Conservation (phyloP, 1,140 invertebrate species). For the Lordiphosa clarofinis region DNA sequence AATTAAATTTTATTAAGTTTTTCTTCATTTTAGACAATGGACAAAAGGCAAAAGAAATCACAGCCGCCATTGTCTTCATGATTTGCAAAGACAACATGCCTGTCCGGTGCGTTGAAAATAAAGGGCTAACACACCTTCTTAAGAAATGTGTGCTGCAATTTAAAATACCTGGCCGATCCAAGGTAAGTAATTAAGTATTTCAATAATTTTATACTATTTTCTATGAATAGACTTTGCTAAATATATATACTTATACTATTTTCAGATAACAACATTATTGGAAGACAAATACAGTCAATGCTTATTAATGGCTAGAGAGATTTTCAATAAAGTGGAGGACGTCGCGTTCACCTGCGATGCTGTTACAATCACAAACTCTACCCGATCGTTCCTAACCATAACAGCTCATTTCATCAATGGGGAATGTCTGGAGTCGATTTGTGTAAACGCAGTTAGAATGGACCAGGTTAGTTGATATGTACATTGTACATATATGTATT, state of each 20-base stretch:
- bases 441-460: constrained; percentile 19
- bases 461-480: constrained; percentile 8
- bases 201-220: background rate
- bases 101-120: constrained; percentile 19
- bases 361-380: constrained; percentile 23
- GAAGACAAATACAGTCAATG: constrained; percentile 4
- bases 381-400: constrained; percentile 15
- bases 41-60: constrained; percentile 3
- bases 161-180: constrained; percentile 16
- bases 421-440: constrained; percentile 16
- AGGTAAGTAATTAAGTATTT: constrained; percentile 17
- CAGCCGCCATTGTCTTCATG: constrained; percentile 4
- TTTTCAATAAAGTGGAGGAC: constrained; percentile 12
- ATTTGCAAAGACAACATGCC: constrained; percentile 18
- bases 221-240: background rate
- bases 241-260: constrained; percentile 6
- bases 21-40: constrained; percentile 6
- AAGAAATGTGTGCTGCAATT: constrained; percentile 16
- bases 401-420: constrained; percentile 18
- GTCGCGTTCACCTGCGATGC: constrained; percentile 20
- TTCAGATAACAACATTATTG: constrained; percentile 1
- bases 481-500: background rate
- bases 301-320: background rate
- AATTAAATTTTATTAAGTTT: background rate
- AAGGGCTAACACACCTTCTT: constrained; percentile 8